These are phyloP conservation scores for Lacerta bilineata DNA, from an alignment of 2,797 vertebrate species.

Conservation along the genomic window DNA sequence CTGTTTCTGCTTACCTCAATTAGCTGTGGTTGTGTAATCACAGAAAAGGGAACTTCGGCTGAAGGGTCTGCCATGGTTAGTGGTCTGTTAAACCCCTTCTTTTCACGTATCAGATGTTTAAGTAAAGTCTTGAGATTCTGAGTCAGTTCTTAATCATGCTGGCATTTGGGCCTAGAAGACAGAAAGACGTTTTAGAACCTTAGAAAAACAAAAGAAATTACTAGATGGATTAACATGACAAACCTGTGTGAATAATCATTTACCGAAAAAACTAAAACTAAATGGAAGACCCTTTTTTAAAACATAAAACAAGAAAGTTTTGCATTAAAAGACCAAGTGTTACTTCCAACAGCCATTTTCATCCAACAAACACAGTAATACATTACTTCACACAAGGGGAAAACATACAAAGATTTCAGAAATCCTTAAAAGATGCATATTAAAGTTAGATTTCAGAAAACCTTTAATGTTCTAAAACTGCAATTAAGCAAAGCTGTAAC, in stretches of 20 bases:
- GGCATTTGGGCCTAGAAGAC: conserved; percentile 69
- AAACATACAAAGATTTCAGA: neutral
- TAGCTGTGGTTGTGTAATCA: conserved; percentile 76
- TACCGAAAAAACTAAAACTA: conserved; percentile 9
- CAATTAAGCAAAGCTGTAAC: too few species aligned
- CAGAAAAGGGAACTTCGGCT: conserved; percentile 63
- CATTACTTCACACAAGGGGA: neutral
- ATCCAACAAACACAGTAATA: neutral
- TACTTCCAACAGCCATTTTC: neutral
- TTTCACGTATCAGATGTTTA: conserved; percentile 37
- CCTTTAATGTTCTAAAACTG: neutral
- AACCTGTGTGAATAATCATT: neutral
- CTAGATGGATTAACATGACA: neutral
- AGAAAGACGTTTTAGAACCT: conserved; percentile 36
- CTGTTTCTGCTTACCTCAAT: conserved; percentile 26
- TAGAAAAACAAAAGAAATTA: conserved; percentile 15
- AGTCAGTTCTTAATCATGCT: conserved; percentile 77
- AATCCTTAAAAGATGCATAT: neutral
- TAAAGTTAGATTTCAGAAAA: neutral
- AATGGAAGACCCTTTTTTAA: neutral
- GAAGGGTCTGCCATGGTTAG: conserved; percentile 72
- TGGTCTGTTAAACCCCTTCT: conserved; percentile 16
- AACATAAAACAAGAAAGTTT: neutral
- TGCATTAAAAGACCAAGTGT: neutral
- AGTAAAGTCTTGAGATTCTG: conserved; percentile 23